Evolutionary conservation across 2,797 vertebrate species (phyloP).

Genomic region (Vireo griseus): DNA sequence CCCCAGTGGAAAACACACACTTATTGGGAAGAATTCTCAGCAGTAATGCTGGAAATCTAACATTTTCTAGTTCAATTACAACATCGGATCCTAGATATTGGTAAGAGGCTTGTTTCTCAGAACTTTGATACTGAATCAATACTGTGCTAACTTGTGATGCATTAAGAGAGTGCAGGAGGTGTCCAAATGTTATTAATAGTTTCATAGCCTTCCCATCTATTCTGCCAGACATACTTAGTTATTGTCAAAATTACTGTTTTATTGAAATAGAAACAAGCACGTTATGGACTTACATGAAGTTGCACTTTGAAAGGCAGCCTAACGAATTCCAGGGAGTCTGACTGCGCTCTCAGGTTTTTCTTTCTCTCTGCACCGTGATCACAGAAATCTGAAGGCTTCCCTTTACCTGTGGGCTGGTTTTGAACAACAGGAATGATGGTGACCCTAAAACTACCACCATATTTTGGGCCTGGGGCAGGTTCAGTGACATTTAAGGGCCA

Average conservation of each 20-base stretch:
- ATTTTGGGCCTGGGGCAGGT: neutral
- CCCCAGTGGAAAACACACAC: constrained; percentile 73
- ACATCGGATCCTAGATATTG: constrained; percentile 72
- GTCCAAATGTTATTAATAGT: constrained; percentile 73
- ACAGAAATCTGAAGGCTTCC: neutral
- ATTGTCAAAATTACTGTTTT: constrained; percentile 71
- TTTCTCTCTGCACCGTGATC: neutral
- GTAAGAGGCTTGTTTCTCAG: constrained; percentile 74
- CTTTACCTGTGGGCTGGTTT: neutral
- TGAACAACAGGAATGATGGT: neutral
- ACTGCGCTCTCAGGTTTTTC: neutral
- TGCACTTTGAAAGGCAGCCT: constrained; percentile 24
- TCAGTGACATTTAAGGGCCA: neutral
- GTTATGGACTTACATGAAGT: constrained; percentile 46
- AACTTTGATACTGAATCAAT: constrained; percentile 73
- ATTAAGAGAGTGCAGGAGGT: constrained; percentile 65
- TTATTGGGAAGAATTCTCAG: constrained; percentile 79
- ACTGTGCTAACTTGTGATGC: constrained; percentile 67
- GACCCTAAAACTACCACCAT: neutral
- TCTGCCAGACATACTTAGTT: constrained; percentile 64
- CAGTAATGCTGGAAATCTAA: constrained; percentile 74
- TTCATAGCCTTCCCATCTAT: constrained; percentile 64
- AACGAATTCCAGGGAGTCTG: neutral
- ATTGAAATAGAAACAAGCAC: constrained; percentile 63
- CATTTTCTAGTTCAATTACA: constrained; percentile 78